Evolutionary conservation across 2,888 invertebrate species (phyloP), one percentile per base, ranked within the genome.

Genomic region (Copidosoma aretas): DNA sequence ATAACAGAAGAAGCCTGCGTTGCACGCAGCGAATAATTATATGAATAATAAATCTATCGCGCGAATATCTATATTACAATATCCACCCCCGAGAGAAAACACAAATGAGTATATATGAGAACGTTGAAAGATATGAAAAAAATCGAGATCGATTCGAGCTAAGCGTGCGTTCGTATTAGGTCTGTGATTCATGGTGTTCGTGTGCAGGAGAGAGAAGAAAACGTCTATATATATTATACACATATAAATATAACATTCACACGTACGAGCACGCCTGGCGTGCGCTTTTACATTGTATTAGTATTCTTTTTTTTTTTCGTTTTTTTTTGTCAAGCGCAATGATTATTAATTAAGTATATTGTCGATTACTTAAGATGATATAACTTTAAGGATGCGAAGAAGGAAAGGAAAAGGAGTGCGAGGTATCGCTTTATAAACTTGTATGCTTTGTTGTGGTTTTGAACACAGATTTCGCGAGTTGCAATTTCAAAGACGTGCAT

Each of bases 381-480:
- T 17, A 46, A 46, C 43, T 8, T 54, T 64, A 67, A 62, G 24
- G 61, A 58, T 49, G 25, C 32, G 25, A 53, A 21, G 25, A 39
- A 56, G 54, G 17, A 57, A 57, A 57, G 5, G 15, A 25, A 41
- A 25, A n/a, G 53, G 53, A 54, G 52, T 14, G 32, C n/a, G 24
- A 69, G 54, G 24, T 60, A 60, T 70, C 25, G 58, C n/a, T 63
- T 54, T 70, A 56, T 60, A 54, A 60, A 65, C 49, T 59, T 70
- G 69, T 71, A 71, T 71, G 71, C 69, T 69, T 71, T 70, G 69
- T 67, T 64, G 58, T 46, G 12, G 43, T 14, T 70, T 69, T 71
- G 58, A 60, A 39, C 72, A 64, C 70, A 72, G 72, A 72, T 72
- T 72, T 72, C 65, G 63, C 43, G 43, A 17, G 43, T 17, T 14